Evolutionary conservation across 2,888 invertebrate species (phyloP).

Genomic region (Folsomia candida): DNA sequence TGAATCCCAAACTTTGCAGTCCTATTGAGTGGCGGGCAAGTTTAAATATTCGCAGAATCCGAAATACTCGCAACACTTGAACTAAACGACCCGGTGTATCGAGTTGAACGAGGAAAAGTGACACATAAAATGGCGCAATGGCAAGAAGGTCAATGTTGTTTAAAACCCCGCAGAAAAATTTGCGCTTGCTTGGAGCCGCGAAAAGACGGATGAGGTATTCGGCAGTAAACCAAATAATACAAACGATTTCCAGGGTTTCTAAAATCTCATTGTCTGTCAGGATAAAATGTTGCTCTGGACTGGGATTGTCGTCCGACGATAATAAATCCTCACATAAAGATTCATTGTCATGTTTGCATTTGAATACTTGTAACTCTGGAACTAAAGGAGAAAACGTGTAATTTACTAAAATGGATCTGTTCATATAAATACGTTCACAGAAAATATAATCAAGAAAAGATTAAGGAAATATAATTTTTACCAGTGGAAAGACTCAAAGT

Average conservation of each 20-base stretch:
- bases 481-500: slow-evolving; percentile 32
- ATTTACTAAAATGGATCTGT: no score
- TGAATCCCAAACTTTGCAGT: slow-evolving; percentile 37
- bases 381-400: no score
- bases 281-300: slow-evolving; percentile 9
- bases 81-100: slow-evolving; percentile 30
- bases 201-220: slow-evolving; percentile 35
- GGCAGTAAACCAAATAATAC: slow-evolving; percentile 35
- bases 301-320: neutral
- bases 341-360: slow-evolving; percentile 23
- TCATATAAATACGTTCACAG: no score
- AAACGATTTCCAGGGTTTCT: slow-evolving; percentile 28
- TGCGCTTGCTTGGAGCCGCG: slow-evolving; percentile 23
- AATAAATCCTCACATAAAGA: slow-evolving; percentile 17
- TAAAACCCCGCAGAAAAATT: slow-evolving; percentile 35
- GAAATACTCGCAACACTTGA: slow-evolving; percentile 37
- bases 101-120: slow-evolving; percentile 30
- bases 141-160: slow-evolving; percentile 38
- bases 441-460: no score
- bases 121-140: slow-evolving; percentile 35
- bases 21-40: slow-evolving; percentile 38
- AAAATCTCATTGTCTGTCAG: slow-evolving; percentile 20
- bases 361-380: slow-evolving; percentile 28
- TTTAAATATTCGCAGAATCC: slow-evolving; percentile 41
- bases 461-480: no score